Evolutionary conservation across 2,113 vertebrate genomes (phyloP), one percentile per base, ranked within the genome.

Genomic region (Vireo altiloquus): DNA sequence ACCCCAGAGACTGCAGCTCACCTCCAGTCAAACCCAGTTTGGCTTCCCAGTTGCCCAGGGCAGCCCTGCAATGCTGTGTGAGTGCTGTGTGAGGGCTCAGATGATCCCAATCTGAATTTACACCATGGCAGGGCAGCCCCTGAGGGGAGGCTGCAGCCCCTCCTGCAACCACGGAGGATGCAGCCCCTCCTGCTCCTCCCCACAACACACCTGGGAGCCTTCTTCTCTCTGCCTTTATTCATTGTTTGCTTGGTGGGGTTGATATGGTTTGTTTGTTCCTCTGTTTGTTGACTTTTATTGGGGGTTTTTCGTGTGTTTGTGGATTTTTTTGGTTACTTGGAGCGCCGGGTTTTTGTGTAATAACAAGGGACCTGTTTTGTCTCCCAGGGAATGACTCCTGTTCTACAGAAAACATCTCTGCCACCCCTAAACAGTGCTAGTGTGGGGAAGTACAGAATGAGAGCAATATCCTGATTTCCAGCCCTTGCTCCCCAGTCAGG

Each of bases 31-130:
- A 35, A 61, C 2, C 25, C 47, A 30, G 10, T 33, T 22, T 59
- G 28, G 15, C n/a, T 37, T 10, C 42, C 83, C 46, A 10, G 11
- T 35, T 35, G n/a, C 72, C 72, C 1, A 0, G 0, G 3, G 47
- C 2, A n/a, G n/a, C n/a, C n/a, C n/a, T n/a, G n/a, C n/a, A n/a
- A n/a, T n/a, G n/a, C n/a, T n/a, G n/a, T n/a, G n/a, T n/a, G n/a
- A n/a, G n/a, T n/a, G n/a, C n/a, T n/a, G n/a, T n/a, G n/a, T n/a
- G n/a, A 19, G 49, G 70, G 35, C 3, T 25, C 18, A 4, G 54
- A 2, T 2, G 27, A 30, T 5, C 10, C 52, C 4, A 1, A 33
- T 14, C 2, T 4, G 14, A 21, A 15, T 12, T n/a, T n/a, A n/a
- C n/a, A n/a, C n/a, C n/a, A n/a, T 1, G 7, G 30, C 44, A 50